A percentile compares a stretch with the other conserved stretches of the same genome.
Evolutionary conservation across 2,888 invertebrate genomes (phyloP).

Genomic region (Corbicula japonica): DNA sequence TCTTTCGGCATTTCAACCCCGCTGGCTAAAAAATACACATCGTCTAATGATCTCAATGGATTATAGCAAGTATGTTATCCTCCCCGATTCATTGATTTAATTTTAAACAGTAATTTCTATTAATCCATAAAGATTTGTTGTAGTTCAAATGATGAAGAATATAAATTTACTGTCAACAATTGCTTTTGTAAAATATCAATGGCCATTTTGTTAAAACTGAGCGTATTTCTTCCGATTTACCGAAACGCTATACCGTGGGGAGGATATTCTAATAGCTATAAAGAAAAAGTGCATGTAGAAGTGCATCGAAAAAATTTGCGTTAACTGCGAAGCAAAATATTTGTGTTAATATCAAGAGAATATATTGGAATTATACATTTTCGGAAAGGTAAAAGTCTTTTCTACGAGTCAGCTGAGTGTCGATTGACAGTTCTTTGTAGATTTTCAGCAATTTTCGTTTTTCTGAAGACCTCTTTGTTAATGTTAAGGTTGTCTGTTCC

Average conservation of each 20-base stretch:
- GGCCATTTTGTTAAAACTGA: too few species aligned
- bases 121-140: background rate
- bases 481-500: too few species aligned
- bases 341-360: conserved; percentile 25
- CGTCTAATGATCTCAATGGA: conserved; percentile 64
- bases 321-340: conserved; percentile 49
- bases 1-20: background rate
- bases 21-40: conserved; percentile 45
- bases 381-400: conserved; percentile 59
- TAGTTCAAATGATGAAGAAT: background rate
- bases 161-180: too few species aligned
- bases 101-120: conserved; percentile 30
- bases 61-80: conserved; percentile 48
- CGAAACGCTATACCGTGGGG: too few species aligned
- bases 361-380: conserved; percentile 46
- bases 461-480: conserved; percentile 67
- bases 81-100: conserved; percentile 43
- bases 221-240: too few species aligned
- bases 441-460: conserved; percentile 43
- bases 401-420: conserved; percentile 47
- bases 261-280: conserved; percentile 65
- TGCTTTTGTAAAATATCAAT: too few species aligned
- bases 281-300: conserved; percentile 72
- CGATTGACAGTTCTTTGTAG: background rate
- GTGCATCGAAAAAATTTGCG: conserved; percentile 50